These are phyloP conservation scores for Ischnus inquisitorius DNA, from an alignment of 2,888 invertebrate species.

Conservation along the genomic window DNA sequence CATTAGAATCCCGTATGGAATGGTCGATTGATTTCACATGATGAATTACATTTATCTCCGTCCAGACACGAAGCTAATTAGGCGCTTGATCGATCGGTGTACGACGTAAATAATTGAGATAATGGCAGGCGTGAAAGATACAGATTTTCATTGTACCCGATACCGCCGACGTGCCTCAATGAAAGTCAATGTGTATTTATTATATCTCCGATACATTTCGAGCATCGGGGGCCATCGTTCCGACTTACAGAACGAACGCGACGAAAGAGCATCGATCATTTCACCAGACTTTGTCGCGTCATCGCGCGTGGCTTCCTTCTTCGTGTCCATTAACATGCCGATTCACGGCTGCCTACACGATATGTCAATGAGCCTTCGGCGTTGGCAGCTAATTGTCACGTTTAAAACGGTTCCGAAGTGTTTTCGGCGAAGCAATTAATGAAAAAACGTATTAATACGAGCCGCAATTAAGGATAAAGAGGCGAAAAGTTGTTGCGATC, in stretches of 20 bases:
- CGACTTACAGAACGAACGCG: conserved; percentile 54
- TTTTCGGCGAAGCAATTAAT: neutral
- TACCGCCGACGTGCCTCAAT: conserved; percentile 20
- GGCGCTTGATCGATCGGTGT: conserved; percentile 45
- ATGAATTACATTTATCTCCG: conserved; percentile 33
- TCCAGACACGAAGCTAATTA: conserved; percentile 36
- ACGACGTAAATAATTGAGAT: conserved; percentile 41
- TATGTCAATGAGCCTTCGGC: conserved; percentile 66
- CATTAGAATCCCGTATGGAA: neutral
- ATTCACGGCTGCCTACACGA: conserved; percentile 73
- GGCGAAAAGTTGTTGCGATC: neutral
- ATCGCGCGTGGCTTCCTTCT: conserved; percentile 71
- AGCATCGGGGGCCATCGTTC: conserved; percentile 42
- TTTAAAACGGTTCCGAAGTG: conserved; percentile 44
- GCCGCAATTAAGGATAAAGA: neutral
- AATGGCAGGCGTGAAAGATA: conserved; percentile 50
- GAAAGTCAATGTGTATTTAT: conserved; percentile 55
- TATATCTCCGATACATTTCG: conserved; percentile 62
- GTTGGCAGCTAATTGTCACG: conserved; percentile 73
- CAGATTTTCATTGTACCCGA: conserved; percentile 47
- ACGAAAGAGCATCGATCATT: conserved; percentile 79
- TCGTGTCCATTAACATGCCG: conserved; percentile 73
- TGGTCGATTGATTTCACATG: neutral
- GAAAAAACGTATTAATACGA: neutral
- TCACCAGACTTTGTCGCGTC: conserved; percentile 78